A percentile compares a stretch with the other conserved stretches of the same genome.
Conservation (phyloP, 2,113 vertebrate species). For the Pantherophis guttatus region DNA sequence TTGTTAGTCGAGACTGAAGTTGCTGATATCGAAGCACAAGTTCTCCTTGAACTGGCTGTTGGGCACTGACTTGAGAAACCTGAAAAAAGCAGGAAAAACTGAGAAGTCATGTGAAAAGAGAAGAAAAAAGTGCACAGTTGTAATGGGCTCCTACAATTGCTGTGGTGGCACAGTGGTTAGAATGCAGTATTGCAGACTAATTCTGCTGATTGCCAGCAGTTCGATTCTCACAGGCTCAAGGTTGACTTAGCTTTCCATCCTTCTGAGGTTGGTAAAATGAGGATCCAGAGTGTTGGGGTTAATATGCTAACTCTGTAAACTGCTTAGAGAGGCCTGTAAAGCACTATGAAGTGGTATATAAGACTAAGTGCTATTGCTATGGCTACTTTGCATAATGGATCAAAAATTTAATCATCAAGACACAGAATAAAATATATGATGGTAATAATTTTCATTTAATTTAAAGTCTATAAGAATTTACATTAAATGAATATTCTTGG, state of each 20-base stretch:
- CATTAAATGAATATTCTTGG: background rate
- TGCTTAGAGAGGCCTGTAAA: background rate
- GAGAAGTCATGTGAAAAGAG: conserved; percentile 16
- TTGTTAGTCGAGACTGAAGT: conserved; percentile 91
- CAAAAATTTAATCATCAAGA: conserved; percentile 7
- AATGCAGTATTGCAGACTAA: background rate
- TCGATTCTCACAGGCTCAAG: background rate
- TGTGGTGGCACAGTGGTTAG: background rate
- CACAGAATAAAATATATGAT: conserved; percentile 3
- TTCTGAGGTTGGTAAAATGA: background rate
- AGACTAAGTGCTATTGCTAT: background rate
- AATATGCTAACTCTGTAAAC: background rate
- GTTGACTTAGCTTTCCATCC: background rate
- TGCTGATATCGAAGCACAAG: conserved; percentile 94
- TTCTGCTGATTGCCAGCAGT: background rate
- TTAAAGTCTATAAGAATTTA: background rate
- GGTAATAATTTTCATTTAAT: background rate
- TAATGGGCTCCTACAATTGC: background rate
- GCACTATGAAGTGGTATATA: background rate
- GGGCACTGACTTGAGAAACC: conserved; percentile 93
- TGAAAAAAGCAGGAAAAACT: conserved; percentile 62
- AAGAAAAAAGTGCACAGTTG: accelerated
- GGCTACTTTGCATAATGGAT: conserved; percentile 8
- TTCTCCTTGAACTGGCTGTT: conserved; percentile 91
- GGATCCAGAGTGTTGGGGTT: background rate